phyloP scores from a whole-genome alignment of 2,113 vertebrate species.

The Ictalurus punctatus region DNA sequence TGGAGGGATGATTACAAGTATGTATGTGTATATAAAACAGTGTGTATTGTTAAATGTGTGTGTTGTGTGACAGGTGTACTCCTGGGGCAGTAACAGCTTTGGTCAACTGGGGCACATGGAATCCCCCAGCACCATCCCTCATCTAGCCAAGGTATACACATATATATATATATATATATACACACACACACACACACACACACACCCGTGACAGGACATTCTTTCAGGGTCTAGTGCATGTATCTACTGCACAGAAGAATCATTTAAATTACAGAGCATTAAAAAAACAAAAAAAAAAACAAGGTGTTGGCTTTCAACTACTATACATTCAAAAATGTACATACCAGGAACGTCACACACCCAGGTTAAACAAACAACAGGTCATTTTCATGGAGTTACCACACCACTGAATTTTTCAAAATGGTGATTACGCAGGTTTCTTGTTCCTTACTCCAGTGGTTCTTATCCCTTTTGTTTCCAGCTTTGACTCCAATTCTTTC shows the following conservation, averaged over 20 bases:
- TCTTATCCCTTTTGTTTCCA: no score
- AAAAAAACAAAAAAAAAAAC: no score
- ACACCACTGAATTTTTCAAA: not conserved
- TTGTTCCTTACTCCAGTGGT: no score
- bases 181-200: not conserved
- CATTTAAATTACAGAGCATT: not conserved
- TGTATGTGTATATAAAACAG: not conserved
- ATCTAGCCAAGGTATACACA: slow-evolving; percentile 82
- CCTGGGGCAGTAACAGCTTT: slow-evolving; percentile 89
- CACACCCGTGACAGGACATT: not conserved
- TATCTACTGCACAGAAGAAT: not conserved
- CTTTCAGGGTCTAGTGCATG: not conserved
- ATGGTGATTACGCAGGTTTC: no score
- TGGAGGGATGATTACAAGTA: slow-evolving; percentile 87
- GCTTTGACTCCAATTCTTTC: no score
- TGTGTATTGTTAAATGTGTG: not conserved
- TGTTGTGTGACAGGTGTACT: slow-evolving; percentile 80
- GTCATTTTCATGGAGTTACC: not conserved
- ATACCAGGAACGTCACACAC: not conserved
- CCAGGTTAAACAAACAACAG: not conserved
- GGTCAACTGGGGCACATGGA: slow-evolving; percentile 91
- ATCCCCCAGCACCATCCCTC: slow-evolving; percentile 86
- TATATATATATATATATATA: no score
- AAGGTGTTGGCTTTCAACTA: no score
- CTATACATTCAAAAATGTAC: no score